Evolutionary conservation across 1,140 invertebrate genomes (phyloP), one percentile per base, ranked within the genome.

Genomic region (Drosophila nasuta): DNA sequence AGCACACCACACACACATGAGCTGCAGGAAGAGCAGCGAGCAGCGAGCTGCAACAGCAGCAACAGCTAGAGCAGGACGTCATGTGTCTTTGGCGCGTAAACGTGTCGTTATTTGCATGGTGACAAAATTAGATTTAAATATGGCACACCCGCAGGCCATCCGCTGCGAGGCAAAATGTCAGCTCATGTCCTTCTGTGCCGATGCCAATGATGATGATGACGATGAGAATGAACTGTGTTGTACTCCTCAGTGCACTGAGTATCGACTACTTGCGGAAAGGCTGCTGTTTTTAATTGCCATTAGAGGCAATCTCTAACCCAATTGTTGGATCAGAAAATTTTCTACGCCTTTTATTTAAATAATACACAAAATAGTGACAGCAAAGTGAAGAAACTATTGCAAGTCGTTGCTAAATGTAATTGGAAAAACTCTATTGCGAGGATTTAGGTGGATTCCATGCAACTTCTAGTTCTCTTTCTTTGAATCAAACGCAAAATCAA

Each of bases 91-190:
- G 54, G 6, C 75, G 71, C 75, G 81, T 81, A 63, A 81, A 76
- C 68, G 65, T 73, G 72, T 70, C 81, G 64, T 66, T 83, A 71
- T 83, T 89, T 83, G 83, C 75, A 62, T 67, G 82, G 81, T 81
- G 85, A 85, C 85, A 85, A 89, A 89, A 89, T 89, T 89, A 89
- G 85, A 89, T 89, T 89, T 89, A 89, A 89, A 89, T 88, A 85
- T 73, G 83, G 64, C 63, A 67, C 82, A 75, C 82, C 77, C 67
- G 69, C 80, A 62, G 52, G 54, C 41, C 49, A 17, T 65, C 30
- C 35, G 59, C 48, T 33, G 10, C n/a, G 3, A 46, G 51, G 83
- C 79, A 41, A 88, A 88, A 88, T 89, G 85, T 83, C 77, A 88
- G 81, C 81, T 57, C 85, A 75, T 88, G 85, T 89, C 81, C 81